Base-by-base conservation (phyloP, 2,797 vertebrate species). In the Cryptoblepharus egeriae region DNA sequence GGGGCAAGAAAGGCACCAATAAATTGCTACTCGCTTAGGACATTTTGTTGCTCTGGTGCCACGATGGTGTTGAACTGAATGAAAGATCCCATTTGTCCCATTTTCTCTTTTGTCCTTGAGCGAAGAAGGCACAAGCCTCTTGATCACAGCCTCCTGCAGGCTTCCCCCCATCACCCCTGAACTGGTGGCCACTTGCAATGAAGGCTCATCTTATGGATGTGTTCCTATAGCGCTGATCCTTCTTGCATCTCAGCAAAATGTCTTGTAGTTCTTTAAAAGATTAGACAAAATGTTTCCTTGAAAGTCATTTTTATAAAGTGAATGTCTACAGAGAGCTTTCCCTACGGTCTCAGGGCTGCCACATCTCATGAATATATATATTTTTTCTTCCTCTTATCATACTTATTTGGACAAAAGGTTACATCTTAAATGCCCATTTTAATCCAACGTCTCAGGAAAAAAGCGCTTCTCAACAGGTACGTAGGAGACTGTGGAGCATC, bases 91-190 rank as follows among this genome's bases (percentile, higher is more conserved):
- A 24, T 58, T 58, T 24, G 22, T 24, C 20, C 57, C 22, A 58
- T 58, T 58, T 58, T 24, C 57, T 24, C 57, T 22, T 24, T 58
- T 24, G 22, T 58, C 57, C 57, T 57, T 22, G 22, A 24, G 20
- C 24, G 20, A 24, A 58, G 20, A 24, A 58, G 22, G 57, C 57
- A 58, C 22, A 24, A 22, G 20, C 20, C 57, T 7, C 18, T 12
- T 24, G 57, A 88, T 88, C 79, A 83, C 0, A 18, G 58, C 28
- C 75, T 90, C 82, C 37, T 39, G 60, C 16, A 52, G 76, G 80
- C 87, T 92, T 90, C 85, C 76, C 37, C 78, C 58, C 74, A 72
- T 88, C 52, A 12, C 68, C 85, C 74, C 72, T 89, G 57, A 83
- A 64, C 6, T 75, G 85, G 85, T 88, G 72, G 74, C 37, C 57